These are phyloP conservation scores for Pheosia gnoma DNA, from an alignment of 2,888 invertebrate genomes.

Conservation along the genomic window DNA sequence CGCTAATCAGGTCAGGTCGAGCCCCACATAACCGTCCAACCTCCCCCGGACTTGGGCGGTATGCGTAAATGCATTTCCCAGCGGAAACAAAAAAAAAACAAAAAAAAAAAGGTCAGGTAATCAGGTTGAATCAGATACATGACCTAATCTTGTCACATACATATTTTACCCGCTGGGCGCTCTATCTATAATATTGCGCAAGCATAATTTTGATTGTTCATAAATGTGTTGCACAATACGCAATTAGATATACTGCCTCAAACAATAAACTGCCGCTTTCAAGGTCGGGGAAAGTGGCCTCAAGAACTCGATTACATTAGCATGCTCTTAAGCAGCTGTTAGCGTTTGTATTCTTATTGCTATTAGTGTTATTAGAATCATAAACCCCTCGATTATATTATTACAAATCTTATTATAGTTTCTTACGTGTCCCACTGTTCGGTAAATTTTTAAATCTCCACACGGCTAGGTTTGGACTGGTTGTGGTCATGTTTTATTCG, in stretches of 20 bases:
- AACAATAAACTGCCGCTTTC: constrained; percentile 47
- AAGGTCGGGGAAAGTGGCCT: constrained; percentile 67
- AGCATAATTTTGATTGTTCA: constrained; percentile 60
- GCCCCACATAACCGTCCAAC: too few relatives aligned
- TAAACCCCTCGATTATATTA: constrained; percentile 16
- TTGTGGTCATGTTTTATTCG: too few relatives aligned
- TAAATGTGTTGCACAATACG: constrained; percentile 55
- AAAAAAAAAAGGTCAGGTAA: too few relatives aligned
- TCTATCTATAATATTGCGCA: constrained; percentile 49
- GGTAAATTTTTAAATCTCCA: too few relatives aligned
- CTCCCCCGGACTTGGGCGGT: too few relatives aligned
- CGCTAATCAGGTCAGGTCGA: too few relatives aligned
- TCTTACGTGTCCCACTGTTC: too few relatives aligned
- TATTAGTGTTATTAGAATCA: constrained; percentile 11
- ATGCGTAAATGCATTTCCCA: too few relatives aligned
- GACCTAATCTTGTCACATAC: not conserved
- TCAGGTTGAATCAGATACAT: too few relatives aligned
- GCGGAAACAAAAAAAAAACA: too few relatives aligned
- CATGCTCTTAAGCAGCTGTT: constrained; percentile 22
- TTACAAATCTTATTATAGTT: not conserved
- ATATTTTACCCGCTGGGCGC: constrained; percentile 10
- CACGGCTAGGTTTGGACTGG: too few relatives aligned
- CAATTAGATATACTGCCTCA: constrained; percentile 61
- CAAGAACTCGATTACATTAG: constrained; percentile 56
- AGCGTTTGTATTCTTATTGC: constrained; percentile 16